A percentile compares a stretch with the other conserved stretches of the same genome.
Conservation (phyloP, 1,140 invertebrate genomes). For the Lepidotrigona ventralis region DNA sequence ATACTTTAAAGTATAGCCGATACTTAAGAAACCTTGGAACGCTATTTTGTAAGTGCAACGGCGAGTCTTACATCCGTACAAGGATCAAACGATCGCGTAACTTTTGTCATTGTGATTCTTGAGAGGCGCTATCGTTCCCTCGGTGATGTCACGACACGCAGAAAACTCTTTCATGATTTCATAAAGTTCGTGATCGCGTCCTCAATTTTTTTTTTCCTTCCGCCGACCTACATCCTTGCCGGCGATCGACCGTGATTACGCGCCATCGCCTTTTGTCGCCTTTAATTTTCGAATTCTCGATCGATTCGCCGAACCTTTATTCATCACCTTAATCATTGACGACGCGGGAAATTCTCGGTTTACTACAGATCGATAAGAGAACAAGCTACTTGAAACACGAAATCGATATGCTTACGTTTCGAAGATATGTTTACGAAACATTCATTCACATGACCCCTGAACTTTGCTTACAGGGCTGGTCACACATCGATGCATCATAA, state of each 20-base stretch:
- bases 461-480: neutral
- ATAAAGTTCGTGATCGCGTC: constrained; percentile 3
- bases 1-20: too few species aligned
- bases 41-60: constrained; percentile 16
- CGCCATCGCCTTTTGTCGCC: neutral
- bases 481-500: too few species aligned
- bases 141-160: constrained; percentile 22
- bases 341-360: neutral
- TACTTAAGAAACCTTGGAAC: neutral
- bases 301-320: neutral
- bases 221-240: constrained; percentile 23
- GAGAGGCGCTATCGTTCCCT: constrained; percentile 18
- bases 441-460: neutral
- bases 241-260: constrained; percentile 10
- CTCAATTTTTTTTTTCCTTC: constrained; percentile 43
- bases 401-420: neutral
- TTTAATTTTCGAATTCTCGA: constrained; percentile 21
- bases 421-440: neutral
- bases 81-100: constrained; percentile 23
- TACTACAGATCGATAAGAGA: neutral
- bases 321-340: too few species aligned
- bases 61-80: neutral
- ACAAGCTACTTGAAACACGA: neutral
- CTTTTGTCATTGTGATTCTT: constrained; percentile 11
- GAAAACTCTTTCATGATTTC: constrained; percentile 18